A percentile compares a stretch with the other conserved stretches of the same genome.
phyloP scores from a whole-genome alignment of 2,888 invertebrate genomes.

The Erynnis tages region DNA sequence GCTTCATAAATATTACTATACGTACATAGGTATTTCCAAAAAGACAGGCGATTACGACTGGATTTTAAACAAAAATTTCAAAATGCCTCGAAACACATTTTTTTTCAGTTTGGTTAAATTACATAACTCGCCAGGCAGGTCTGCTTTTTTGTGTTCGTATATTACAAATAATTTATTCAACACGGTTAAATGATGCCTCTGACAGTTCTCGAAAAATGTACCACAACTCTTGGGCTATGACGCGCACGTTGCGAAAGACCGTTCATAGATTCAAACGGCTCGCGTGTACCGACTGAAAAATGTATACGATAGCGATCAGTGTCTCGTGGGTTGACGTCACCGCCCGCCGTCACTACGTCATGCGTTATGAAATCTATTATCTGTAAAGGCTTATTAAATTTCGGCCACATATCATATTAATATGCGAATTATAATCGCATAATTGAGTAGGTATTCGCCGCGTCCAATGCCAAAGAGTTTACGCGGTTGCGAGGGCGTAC shows the following conservation, averaged over 20 bases:
- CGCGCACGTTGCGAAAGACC: conserved; percentile 1
- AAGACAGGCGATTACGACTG: no score
- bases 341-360: conserved; percentile 8
- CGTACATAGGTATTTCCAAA: no score
- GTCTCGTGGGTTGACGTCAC: conserved; percentile 10
- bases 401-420: conserved; percentile 9
- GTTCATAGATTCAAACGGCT: conserved; percentile 17
- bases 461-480: conserved; percentile 20
- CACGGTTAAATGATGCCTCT: no score
- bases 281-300: conserved; percentile 20
- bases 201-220: no score
- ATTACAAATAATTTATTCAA: no score
- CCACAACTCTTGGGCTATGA: no score
- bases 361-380: conserved; percentile 15
- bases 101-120: no score
- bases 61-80: no score
- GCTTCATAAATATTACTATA: no score
- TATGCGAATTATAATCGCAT: conserved; percentile 5
- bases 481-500: conserved; percentile 10
- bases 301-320: conserved; percentile 10
- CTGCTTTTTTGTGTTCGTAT: no score
- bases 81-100: no score
- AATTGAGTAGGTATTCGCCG: not conserved
- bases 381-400: conserved; percentile 17
- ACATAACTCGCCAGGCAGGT: no score